Percentiles rank a stretch among this genome's conserved stretches.
phyloP scores from a whole-genome alignment of 2,113 vertebrate species.

The Heterocephalus glaber region DNA sequence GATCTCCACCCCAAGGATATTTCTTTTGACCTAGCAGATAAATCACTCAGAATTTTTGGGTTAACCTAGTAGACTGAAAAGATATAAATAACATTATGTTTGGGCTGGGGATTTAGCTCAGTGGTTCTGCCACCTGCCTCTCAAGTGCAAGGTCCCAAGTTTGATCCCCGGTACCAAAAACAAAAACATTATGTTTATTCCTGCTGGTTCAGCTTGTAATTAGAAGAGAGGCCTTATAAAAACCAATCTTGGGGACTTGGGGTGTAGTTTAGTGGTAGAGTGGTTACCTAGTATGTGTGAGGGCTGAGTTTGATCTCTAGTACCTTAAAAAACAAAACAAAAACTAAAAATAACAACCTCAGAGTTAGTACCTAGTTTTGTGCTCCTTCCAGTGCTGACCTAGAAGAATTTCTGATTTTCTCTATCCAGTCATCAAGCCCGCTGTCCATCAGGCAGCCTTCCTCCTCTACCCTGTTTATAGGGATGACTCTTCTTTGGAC shows the following conservation, averaged over 20 bases:
- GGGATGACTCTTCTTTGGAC: background rate
- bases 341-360: background rate
- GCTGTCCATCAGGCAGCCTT: background rate
- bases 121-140: no score
- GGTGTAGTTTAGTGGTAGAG: background rate
- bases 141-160: no score
- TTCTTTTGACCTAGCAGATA: constrained; percentile 23
- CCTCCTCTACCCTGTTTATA: background rate
- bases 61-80: constrained; percentile 36
- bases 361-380: background rate
- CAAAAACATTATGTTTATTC: no score
- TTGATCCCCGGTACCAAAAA: no score
- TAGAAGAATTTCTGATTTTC: background rate
- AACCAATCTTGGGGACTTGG: background rate
- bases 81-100: background rate
- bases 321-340: background rate
- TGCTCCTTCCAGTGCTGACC: background rate
- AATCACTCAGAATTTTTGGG: constrained; percentile 21
- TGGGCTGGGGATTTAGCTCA: no score
- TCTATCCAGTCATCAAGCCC: background rate
- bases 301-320: background rate
- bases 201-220: background rate
- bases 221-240: constrained; percentile 17
- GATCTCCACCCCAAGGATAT: no score
- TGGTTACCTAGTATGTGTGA: background rate